These are phyloP conservation scores for Perizoma flavofasciatum DNA, from an alignment of 2,888 invertebrate genomes.

Conservation along the genomic window DNA sequence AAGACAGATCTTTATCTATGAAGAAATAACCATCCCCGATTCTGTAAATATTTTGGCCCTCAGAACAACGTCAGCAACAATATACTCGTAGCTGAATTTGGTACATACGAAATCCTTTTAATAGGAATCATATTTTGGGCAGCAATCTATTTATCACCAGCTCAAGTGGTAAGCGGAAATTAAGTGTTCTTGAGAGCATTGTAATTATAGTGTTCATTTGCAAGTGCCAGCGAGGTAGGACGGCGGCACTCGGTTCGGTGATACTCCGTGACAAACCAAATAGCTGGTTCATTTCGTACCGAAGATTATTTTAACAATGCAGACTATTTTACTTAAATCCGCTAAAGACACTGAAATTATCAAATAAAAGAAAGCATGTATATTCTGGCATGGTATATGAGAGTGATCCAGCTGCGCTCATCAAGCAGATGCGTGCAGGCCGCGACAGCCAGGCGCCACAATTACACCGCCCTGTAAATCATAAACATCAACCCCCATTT, in stretches of 20 bases:
- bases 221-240: conserved; percentile 34
- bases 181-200: conserved; percentile 50
- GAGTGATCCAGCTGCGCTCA: conserved; percentile 23
- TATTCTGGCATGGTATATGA: not conserved
- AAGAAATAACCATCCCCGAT: too few relatives aligned
- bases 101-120: too few relatives aligned
- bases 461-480: conserved; percentile 81
- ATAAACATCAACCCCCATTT: conserved; percentile 84
- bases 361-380: not conserved
- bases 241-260: conserved; percentile 22
- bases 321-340: not conserved
- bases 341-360: not conserved
- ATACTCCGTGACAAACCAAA: conserved; percentile 10
- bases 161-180: conserved; percentile 51
- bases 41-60: too few relatives aligned
- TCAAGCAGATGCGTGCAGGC: conserved; percentile 40
- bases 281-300: conserved; percentile 12
- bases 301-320: not conserved
- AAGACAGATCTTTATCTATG: too few relatives aligned
- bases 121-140: not conserved
- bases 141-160: conserved; percentile 36
- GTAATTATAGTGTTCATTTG: conserved; percentile 52
- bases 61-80: too few relatives aligned
- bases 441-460: conserved; percentile 79
- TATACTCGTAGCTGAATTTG: too few relatives aligned